These are phyloP conservation scores for Onychorhynchus coronatus DNA, from an alignment of 2,113 vertebrate genomes.

Conservation along the genomic window DNA sequence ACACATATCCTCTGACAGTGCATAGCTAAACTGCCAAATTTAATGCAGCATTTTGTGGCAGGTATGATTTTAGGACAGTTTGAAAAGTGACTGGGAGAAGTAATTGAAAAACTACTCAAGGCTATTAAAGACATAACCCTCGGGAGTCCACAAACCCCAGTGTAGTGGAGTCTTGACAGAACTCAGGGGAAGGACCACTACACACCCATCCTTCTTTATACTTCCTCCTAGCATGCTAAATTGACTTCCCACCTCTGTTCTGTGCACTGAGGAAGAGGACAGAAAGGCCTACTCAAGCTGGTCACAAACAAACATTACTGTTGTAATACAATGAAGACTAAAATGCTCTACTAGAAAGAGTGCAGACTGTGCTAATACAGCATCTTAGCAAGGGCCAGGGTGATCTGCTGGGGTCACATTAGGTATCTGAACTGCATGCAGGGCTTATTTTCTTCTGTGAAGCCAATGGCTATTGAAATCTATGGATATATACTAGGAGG, in stretches of 20 bases:
- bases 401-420: accelerated
- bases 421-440: not conserved
- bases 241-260: too few relatives aligned
- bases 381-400: not conserved
- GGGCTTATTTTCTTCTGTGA: not conserved
- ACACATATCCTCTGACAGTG: not conserved
- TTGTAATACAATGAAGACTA: not conserved
- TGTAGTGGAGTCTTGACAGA: not conserved
- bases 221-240: not conserved
- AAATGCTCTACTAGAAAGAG: not conserved
- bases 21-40: not conserved
- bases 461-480: not conserved
- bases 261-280: not conserved
- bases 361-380: not conserved
- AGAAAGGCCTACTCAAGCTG: not conserved
- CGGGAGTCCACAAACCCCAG: not conserved
- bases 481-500: not conserved
- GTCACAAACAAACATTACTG: not conserved
- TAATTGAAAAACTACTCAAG: not conserved
- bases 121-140: not conserved
- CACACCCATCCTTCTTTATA: not conserved
- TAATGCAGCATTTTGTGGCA: not conserved
- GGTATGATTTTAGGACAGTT: not conserved
- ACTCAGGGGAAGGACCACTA: not conserved
- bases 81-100: not conserved